Percentiles rank a stretch among this genome's conserved stretches.
These are phyloP conservation scores for Nycticorax nycticorax DNA, from an alignment of 2,113 vertebrate genomes.

Conservation along the genomic window DNA sequence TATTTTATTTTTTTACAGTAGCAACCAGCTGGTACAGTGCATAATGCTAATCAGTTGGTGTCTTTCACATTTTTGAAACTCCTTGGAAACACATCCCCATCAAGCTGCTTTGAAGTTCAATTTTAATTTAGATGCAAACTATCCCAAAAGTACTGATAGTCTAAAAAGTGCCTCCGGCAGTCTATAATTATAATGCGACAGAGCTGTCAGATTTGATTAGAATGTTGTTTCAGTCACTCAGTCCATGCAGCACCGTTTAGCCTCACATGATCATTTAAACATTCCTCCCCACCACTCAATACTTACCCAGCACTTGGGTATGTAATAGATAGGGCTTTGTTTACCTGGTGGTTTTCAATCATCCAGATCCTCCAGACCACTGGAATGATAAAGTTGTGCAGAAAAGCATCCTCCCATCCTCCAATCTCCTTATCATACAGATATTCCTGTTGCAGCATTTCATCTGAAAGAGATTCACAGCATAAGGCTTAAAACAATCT, in stretches of 20 bases:
- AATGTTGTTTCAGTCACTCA: not conserved
- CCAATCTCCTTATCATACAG: not conserved
- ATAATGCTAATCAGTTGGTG: constrained; percentile 49
- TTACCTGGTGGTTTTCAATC: not conserved
- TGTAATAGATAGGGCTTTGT: not conserved
- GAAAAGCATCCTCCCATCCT: not conserved
- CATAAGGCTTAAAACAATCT: not conserved
- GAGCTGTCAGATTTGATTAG: constrained; percentile 53
- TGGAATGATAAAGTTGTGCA: not conserved
- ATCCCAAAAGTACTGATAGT: constrained; percentile 41
- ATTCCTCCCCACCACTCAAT: not conserved
- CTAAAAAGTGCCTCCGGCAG: constrained; percentile 45
- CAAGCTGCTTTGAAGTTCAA: constrained; percentile 67
- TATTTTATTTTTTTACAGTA: constrained; percentile 4
- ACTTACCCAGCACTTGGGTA: not conserved
- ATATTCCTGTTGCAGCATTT: not conserved
- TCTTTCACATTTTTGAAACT: constrained; percentile 33
- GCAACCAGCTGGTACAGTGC: constrained; percentile 30
- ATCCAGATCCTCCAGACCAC: not conserved
- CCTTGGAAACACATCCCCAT: constrained; percentile 59
- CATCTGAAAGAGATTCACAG: not conserved
- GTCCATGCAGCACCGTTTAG: not conserved
- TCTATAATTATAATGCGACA: constrained; percentile 43
- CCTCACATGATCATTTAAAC: not conserved
- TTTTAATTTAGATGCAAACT: constrained; percentile 75